Percentiles rank a stretch among this genome's conserved stretches.
Conservation (phyloP, 2,113 vertebrate species). For the Naja naja region DNA sequence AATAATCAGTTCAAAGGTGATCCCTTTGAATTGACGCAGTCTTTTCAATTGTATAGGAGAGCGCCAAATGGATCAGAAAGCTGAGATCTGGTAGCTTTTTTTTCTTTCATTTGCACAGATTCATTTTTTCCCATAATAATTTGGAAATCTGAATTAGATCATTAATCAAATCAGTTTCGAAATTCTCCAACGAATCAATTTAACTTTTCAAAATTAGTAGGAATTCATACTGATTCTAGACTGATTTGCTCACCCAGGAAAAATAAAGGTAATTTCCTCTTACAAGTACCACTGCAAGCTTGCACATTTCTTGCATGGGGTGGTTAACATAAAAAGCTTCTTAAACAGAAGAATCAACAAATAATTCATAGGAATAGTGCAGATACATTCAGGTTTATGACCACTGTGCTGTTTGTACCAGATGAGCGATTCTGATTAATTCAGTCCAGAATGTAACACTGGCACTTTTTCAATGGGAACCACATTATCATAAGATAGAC, state of each 20-base stretch:
- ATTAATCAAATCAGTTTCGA: background rate
- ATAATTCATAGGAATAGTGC: background rate
- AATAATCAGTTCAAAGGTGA: background rate
- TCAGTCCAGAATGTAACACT: background rate
- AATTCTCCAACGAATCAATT: background rate
- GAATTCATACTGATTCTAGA: background rate
- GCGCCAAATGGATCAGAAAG: background rate
- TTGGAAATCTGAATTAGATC: background rate
- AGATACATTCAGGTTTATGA: background rate
- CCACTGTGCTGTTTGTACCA: background rate
- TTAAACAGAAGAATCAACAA: background rate
- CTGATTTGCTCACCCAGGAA: background rate
- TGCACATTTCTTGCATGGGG: background rate
- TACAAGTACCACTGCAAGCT: background rate
- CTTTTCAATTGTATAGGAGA: background rate
- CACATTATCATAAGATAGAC: background rate
- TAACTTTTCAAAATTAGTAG: background rate
- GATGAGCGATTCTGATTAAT: background rate
- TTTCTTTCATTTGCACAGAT: background rate
- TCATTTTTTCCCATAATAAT: background rate
- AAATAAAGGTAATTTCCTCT: background rate
- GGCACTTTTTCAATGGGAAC: background rate
- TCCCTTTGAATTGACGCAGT: background rate
- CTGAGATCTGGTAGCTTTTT: background rate
- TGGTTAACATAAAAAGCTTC: background rate